Base-by-base conservation (phyloP, 2,113 vertebrate genomes). In the Hippotragus niger region DNA sequence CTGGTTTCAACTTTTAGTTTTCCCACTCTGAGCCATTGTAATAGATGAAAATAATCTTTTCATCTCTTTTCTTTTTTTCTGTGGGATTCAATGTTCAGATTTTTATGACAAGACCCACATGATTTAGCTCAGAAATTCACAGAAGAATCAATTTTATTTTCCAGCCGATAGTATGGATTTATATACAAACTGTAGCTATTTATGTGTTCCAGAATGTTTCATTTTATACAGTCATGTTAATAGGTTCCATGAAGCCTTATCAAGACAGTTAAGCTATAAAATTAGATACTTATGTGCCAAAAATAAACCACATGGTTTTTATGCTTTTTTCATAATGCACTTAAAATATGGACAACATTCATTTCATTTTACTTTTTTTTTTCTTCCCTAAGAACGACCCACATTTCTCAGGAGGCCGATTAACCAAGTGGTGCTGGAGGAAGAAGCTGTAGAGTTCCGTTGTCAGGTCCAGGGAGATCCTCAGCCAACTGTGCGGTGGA, bases 391-490 rank as follows among this genome's bases (percentile, higher is more conserved):
- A 99, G 99, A 99, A 98, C 99, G 99, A 90, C 99, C 99, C 74
- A 99, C 99, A 31, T 99, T 99, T 98, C 99, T 99, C 97, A 99
- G 99, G 96, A 99, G 99, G 97, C 99, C 99, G 45, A 99, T 99
- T 98, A 99, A 99, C 99, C 99, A 99, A 98, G 99, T 99, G 98
- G 99, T 99, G 88, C 98, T 99, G 98, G 99, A 99, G 95, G 99
- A 99, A 85, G 99, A 99, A 98, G 98, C 98, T 0, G 99, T 99
- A 97, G 99, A 99, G 98, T 99, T 99, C 95, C 99, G 99, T 57
- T 99, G 99, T 99, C 99, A 99, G 98, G 99, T 99, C 92, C 99
- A 99, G 97, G 99, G 99, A 55, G 99, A 99, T 98, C 99, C 99
- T 74, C 99, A 99, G 90, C 99, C 99, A 78, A 99, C 99, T 2